A percentile compares a stretch with the other conserved stretches of the same genome.
Conservation (phyloP, 2,113 vertebrate species). For the Leptodactylus fuscus region DNA sequence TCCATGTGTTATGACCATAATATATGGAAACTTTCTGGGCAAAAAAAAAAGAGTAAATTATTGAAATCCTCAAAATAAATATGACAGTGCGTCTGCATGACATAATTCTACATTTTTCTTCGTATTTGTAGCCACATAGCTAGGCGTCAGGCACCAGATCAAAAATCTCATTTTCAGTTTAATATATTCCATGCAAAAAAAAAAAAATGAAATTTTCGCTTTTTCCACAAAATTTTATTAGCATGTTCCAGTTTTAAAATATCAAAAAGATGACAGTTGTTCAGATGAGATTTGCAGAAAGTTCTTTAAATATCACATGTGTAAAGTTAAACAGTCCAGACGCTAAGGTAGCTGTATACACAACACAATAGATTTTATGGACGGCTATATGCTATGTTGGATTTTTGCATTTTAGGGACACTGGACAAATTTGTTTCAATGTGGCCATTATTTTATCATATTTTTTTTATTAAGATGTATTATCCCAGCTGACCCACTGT, state of each 20-base stretch:
- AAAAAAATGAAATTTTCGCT: neutral
- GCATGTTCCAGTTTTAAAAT: neutral
- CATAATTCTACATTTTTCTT: neutral
- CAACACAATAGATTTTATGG: no score
- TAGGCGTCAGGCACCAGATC: neutral
- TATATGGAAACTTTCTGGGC: neutral
- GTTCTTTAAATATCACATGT: no score
- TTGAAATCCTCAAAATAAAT: neutral
- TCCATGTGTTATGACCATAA: neutral
- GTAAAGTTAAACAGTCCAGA: no score
- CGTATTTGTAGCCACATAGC: neutral
- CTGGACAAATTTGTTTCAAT: no score
- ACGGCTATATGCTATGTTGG: no score
- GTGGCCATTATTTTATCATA: no score
- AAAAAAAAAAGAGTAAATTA: neutral
- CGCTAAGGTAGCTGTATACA: no score
- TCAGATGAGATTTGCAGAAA: neutral
- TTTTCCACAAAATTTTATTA: neutral
- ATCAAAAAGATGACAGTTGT: neutral
- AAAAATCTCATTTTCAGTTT: neutral
- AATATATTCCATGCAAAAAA: neutral
- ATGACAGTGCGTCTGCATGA: neutral
- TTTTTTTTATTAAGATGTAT: no score
- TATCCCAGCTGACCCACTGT: no score
- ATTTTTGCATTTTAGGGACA: no score